Percentiles rank a stretch among this genome's conserved stretches.
phyloP scores from a whole-genome alignment of 2,888 invertebrate genomes.

The Notocelia uddmanniana region DNA sequence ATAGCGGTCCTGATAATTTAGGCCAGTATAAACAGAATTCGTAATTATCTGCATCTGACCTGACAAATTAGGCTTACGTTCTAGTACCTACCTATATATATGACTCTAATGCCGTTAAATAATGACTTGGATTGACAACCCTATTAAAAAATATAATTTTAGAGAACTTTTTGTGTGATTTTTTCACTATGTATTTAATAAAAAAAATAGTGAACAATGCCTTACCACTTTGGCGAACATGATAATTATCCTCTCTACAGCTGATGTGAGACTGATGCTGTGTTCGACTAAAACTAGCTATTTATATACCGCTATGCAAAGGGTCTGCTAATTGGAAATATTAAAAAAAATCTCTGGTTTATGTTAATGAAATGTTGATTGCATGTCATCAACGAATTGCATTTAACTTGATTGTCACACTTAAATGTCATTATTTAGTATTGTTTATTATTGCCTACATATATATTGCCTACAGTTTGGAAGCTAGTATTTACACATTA shows the following conservation, averaged over 20 bases:
- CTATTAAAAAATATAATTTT: too few relatives aligned
- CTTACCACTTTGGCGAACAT: conserved; percentile 82
- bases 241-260: conserved; percentile 76
- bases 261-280: conserved; percentile 75
- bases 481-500: background rate
- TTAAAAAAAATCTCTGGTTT: background rate
- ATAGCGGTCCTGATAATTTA: too few relatives aligned
- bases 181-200: background rate
- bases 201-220: conserved; percentile 4
- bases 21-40: too few relatives aligned
- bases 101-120: too few relatives aligned
- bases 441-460: background rate
- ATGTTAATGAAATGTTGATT: conserved; percentile 16
- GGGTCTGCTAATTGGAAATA: background rate
- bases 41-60: too few relatives aligned
- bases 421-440: background rate
- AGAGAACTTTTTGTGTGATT: too few relatives aligned
- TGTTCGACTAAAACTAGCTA: conserved; percentile 22
- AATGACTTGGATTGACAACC: too few relatives aligned
- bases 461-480: background rate
- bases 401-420: background rate
- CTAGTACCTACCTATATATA: too few relatives aligned
- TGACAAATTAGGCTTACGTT: too few relatives aligned
- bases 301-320: conserved; percentile 51
- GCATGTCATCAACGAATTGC: background rate